phyloP scores from a whole-genome alignment of 92 coral and sea anemone species.

The Zoanthus gigantus region DNA sequence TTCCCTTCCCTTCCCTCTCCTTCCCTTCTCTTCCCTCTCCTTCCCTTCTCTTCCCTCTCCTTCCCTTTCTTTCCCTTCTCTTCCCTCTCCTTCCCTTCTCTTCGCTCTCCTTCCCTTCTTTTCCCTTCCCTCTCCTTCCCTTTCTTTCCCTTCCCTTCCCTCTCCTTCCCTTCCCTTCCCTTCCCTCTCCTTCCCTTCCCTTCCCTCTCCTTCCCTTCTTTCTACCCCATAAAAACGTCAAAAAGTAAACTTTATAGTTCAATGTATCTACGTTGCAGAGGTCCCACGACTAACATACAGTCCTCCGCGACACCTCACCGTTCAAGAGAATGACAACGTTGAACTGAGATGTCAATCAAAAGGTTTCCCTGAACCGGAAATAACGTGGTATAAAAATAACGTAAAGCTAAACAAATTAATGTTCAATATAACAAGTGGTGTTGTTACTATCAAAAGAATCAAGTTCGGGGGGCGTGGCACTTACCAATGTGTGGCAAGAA shows the following conservation, averaged over 20 bases:
- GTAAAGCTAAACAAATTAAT: conserved; percentile 19
- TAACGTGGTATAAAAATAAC: conserved; percentile 74
- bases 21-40: no score
- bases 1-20: no score
- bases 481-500: conserved; percentile 72
- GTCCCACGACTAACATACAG: conserved; percentile 51
- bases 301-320: conserved; percentile 65
- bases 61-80: no score
- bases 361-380: conserved; percentile 76
- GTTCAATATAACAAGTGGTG: conserved; percentile 50
- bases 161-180: no score
- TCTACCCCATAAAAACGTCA: background rate
- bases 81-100: no score
- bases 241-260: no score
- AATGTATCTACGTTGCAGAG: conserved; percentile 33
- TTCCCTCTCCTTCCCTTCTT: background rate
- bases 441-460: conserved; percentile 52
- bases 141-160: no score
- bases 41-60: no score
- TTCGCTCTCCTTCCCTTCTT: no score
- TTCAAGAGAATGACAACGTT: conserved; percentile 61
- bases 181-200: no score
- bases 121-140: no score
- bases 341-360: conserved; percentile 56
- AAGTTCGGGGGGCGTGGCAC: conserved; percentile 70